These are phyloP conservation scores for Drosophila mimetica DNA, from an alignment of 2,888 invertebrate species.

Conservation along the genomic window DNA sequence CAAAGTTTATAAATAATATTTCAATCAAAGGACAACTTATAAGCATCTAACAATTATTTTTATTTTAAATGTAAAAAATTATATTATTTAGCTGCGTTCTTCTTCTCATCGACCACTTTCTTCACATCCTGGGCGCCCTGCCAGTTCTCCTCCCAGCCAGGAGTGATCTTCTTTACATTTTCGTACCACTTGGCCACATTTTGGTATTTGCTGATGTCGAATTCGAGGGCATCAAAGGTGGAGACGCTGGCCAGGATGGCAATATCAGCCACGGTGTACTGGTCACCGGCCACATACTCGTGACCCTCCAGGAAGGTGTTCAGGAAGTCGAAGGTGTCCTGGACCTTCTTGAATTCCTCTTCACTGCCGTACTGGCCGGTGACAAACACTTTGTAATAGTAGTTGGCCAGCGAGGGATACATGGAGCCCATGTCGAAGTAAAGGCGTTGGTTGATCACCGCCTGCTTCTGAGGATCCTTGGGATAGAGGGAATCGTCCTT, in stretches of 20 bases:
- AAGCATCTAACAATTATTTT: background rate
- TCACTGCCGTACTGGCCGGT: conserved; percentile 33
- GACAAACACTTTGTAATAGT: conserved; percentile 34
- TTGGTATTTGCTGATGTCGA: conserved; percentile 33
- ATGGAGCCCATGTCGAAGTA: conserved; percentile 47
- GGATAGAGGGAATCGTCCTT: conserved; percentile 88
- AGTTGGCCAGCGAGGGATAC: conserved; percentile 33
- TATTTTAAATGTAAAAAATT: background rate
- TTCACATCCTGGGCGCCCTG: conserved; percentile 85
- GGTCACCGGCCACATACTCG: conserved; percentile 87
- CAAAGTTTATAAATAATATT: no score
- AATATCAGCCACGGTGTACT: conserved; percentile 91
- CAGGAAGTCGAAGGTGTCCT: conserved; percentile 36
- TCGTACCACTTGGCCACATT: conserved; percentile 75
- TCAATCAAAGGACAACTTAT: no score
- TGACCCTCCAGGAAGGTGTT: conserved; percentile 54
- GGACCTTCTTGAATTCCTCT: conserved; percentile 46
- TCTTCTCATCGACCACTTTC: conserved; percentile 65
- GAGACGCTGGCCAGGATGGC: conserved; percentile 86
- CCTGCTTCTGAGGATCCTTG: conserved; percentile 42
- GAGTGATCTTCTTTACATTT: conserved; percentile 87
- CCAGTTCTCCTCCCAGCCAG: conserved; percentile 85
- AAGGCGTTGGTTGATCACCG: conserved; percentile 49
- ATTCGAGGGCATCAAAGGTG: conserved; percentile 30
- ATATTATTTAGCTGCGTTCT: conserved; percentile 1